Conservation (phyloP, 1,140 invertebrate genomes). For the Drosophila lini region DNA sequence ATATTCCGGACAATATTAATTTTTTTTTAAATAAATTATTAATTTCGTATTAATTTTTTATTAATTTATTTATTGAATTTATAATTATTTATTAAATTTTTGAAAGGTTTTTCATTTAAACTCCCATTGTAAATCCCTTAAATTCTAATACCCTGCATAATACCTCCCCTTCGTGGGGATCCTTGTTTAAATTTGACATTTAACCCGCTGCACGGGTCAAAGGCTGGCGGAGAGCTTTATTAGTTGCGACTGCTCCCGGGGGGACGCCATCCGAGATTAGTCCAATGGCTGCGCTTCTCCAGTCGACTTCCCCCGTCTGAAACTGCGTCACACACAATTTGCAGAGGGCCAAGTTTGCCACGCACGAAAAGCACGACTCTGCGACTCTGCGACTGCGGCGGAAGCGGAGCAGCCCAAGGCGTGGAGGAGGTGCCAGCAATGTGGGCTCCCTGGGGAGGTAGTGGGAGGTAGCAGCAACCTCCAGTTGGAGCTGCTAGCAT, state of each 20-base stretch:
- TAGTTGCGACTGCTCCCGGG: conserved; percentile 18
- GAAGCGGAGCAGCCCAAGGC: neutral
- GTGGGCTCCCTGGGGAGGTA: neutral
- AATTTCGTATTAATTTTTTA: no score
- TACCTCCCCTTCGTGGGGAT: no score
- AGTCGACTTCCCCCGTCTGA: neutral
- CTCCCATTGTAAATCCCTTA: no score
- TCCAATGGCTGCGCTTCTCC: conserved; percentile 21
- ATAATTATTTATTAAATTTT: no score
- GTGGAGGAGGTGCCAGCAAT: neutral
- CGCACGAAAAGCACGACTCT: conserved; percentile 22
- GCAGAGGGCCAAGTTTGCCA: conserved; percentile 31
- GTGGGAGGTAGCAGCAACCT: neutral
- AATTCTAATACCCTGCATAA: no score
- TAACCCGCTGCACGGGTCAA: neutral
- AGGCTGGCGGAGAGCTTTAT: conserved; percentile 3
- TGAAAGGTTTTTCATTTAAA: no score
- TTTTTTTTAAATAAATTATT: no score
- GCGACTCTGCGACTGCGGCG: neutral
- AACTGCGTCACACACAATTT: conserved; percentile 47
- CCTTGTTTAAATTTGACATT: conserved; percentile 2
- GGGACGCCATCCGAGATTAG: conserved; percentile 33
- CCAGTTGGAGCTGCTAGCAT: conserved; percentile 1
- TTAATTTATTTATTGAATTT: no score
- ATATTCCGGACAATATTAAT: no score